These are phyloP conservation scores for Caenorhabditis doughertyi DNA, from an alignment of 2,888 invertebrate species.

Conservation along the genomic window DNA sequence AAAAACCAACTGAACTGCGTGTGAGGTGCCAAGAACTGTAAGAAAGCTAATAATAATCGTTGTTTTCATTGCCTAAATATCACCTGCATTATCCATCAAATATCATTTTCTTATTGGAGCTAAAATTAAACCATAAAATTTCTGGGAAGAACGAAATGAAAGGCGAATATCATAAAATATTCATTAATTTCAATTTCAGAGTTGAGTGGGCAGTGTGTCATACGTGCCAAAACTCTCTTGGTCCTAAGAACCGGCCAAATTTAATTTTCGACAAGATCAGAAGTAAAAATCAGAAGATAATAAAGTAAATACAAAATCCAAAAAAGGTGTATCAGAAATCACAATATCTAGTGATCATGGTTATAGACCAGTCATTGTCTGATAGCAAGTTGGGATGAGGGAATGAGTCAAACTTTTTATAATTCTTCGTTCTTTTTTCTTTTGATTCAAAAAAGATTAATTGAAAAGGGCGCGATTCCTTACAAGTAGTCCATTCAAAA, in stretches of 20 bases:
- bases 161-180: constrained; percentile 3
- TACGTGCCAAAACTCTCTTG: constrained; percentile 12
- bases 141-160: background rate
- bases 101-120: background rate
- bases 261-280: background rate
- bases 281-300: background rate
- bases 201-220: constrained; percentile 22
- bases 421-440: no score
- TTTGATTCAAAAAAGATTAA: constrained; percentile 18
- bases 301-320: background rate
- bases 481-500: constrained; percentile 14
- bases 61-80: no score
- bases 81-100: no score
- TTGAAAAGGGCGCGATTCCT: constrained; percentile 35
- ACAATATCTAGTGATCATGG: background rate
- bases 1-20: no score
- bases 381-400: background rate
- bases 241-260: background rate
- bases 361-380: background rate
- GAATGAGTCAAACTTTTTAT: constrained; percentile 24
- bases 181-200: constrained; percentile 1
- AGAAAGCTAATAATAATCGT: no score
- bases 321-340: constrained; percentile 9
- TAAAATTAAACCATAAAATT: background rate
- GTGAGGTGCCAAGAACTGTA: no score